These are phyloP conservation scores for Tenodera sinensis DNA, from an alignment of 2,888 invertebrate genomes.

Conservation along the genomic window DNA sequence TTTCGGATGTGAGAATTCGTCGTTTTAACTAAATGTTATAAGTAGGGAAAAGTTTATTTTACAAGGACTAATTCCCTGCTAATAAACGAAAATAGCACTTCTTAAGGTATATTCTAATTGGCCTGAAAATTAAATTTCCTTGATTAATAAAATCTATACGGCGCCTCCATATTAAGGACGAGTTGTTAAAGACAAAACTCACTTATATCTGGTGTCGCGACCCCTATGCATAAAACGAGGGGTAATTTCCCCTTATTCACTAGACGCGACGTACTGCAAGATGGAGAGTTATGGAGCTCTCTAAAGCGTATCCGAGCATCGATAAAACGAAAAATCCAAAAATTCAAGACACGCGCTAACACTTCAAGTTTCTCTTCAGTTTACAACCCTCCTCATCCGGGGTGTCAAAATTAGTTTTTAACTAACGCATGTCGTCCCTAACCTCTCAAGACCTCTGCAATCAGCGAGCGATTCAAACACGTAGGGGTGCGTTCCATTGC, in stretches of 20 bases:
- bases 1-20: too few relatives aligned
- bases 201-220: neutral
- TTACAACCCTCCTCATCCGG: neutral
- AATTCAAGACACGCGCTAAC: neutral
- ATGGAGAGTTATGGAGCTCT: neutral
- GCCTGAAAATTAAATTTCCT: neutral
- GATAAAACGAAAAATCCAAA: slow-evolving; percentile 14
- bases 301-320: neutral
- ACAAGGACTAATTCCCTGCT: neutral
- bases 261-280: neutral
- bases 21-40: neutral
- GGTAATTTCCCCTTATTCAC: neutral
- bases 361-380: neutral
- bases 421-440: neutral
- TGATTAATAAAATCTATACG: neutral
- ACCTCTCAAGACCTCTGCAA: neutral
- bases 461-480: neutral
- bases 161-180: neutral
- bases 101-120: neutral
- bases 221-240: neutral
- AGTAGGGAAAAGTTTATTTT: neutral
- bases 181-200: neutral
- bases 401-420: slow-evolving; percentile 11
- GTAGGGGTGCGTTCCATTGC: neutral
- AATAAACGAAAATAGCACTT: neutral